Evolutionary conservation across 2,888 invertebrate species (phyloP), one percentile per base, ranked within the genome.

Genomic region (Scaptomyza tumidula): DNA sequence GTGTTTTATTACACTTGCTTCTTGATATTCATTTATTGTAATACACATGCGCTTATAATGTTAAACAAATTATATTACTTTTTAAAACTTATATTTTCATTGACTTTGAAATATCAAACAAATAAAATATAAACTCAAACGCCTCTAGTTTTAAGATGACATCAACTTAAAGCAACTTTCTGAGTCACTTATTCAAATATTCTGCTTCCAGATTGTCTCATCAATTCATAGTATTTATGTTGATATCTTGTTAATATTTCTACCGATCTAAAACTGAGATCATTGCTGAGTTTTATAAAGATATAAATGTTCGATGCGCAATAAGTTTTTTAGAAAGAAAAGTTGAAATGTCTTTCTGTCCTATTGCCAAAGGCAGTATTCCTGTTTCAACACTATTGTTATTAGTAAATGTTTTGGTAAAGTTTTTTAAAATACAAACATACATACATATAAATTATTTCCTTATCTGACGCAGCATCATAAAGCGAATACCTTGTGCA

Each of bases 231-330:
- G 43, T 63, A 43, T 48, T 31, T 39, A 59, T 14, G 19, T 24
- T 46, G 16, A 29, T 33, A 56, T 19, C 31, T 9, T 24, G 24
- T 24, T 24, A 3, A 24, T 24, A 49, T 52, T 37, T 11, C 3
- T 29, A 19, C 19, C 7, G 35, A 5, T 48, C 14, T 45, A 49
- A 35, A 6, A 37, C 55, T 64, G 72, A 76, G 55, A 76, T 71
- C 61, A 76, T 61, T 41, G 50, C 10, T 46, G 44, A 54, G n/a
- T 50, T 54, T 11, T 16, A 10, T 0, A 39, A 24, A 9, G 14
- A 31, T 9, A 11, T 5, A 1, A 46, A 14, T 64, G 35, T 27
- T 3, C 2, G 19, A 19, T 16, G 16, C 31, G 39, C 39, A 39
- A 13, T 7, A 11, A 48, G 1, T n/a, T 29, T 29, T 29, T 31